These are phyloP conservation scores for Rhogogaster chlorosoma DNA, from an alignment of 2,888 invertebrate genomes.

Conservation along the genomic window DNA sequence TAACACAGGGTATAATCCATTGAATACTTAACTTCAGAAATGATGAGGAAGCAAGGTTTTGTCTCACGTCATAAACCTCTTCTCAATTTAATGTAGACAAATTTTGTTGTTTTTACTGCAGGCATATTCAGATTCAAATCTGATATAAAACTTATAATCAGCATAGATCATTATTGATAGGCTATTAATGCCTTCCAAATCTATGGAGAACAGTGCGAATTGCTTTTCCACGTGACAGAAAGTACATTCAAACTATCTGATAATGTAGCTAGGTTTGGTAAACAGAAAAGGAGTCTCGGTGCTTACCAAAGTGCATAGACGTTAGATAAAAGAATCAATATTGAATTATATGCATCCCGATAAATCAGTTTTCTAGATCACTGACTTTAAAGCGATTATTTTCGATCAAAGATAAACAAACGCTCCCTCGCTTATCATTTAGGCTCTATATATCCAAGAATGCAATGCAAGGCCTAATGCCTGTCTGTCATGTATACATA, in stretches of 20 bases:
- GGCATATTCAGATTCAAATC: slow-evolving; percentile 13
- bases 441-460: slow-evolving; percentile 60
- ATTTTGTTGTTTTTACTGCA: neutral
- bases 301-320: slow-evolving; percentile 50
- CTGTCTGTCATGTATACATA: slow-evolving; percentile 68
- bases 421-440: slow-evolving; percentile 55
- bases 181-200: neutral
- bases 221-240: neutral
- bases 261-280: neutral
- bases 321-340: slow-evolving; percentile 17
- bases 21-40: neutral
- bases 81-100: neutral
- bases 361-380: slow-evolving; percentile 51
- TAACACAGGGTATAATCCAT: neutral
- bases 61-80: neutral
- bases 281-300: neutral
- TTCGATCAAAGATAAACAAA: slow-evolving; percentile 17
- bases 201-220: neutral
- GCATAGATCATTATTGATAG: neutral
- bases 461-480: slow-evolving; percentile 53
- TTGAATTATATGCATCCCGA: slow-evolving; percentile 45
- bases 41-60: neutral
- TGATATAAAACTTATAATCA: neutral
- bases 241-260: neutral
- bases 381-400: slow-evolving; percentile 44